phyloP scores from a whole-genome alignment of 2,888 invertebrate genomes.

The Halocaridina rubra region DNA sequence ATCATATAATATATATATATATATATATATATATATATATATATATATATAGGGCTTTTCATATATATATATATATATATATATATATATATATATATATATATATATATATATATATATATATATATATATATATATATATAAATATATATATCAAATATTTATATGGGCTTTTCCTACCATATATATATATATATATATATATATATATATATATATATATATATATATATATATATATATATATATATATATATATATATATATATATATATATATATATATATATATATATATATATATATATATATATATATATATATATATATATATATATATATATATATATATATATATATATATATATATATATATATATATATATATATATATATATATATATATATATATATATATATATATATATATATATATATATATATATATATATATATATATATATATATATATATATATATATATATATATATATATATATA shows the following conservation, averaged over 20 bases:
- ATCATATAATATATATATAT: no score
- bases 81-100: no score
- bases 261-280: neutral
- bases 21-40: no score
- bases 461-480: neutral
- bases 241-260: neutral
- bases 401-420: neutral
- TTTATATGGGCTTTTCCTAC: neutral
- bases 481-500: slow-evolving; percentile 8
- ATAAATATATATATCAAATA: neutral
- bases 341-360: neutral
- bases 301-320: neutral
- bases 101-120: neutral
- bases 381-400: neutral
- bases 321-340: neutral
- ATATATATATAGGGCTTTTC: no score
- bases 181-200: neutral
- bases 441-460: neutral
- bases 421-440: neutral
- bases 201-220: neutral
- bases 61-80: no score
- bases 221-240: neutral
- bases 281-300: neutral
- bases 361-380: neutral
- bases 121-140: neutral